Conservation (phyloP, 2,888 invertebrate genomes). For the Molorchus minor region DNA sequence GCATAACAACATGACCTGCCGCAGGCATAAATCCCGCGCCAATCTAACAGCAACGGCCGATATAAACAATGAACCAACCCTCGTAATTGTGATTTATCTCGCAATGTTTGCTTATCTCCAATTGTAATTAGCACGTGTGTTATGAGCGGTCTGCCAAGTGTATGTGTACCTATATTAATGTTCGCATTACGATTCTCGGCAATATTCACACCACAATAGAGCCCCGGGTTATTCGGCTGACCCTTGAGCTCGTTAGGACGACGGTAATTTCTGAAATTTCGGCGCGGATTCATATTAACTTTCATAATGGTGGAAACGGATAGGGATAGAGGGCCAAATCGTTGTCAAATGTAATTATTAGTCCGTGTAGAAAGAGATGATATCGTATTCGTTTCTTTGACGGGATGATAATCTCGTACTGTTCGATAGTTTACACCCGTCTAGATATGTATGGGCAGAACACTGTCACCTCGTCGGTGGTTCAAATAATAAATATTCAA, state of each 20-base stretch:
- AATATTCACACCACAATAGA: conserved; percentile 32
- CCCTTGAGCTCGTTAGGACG: conserved; percentile 21
- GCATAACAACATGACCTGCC: too few relatives aligned
- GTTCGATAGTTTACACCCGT: too few relatives aligned
- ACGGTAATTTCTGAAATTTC: conserved; percentile 29
- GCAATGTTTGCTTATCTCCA: conserved; percentile 50
- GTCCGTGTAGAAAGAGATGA: too few relatives aligned
- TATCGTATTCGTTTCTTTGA: too few relatives aligned
- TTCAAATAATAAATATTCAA: too few relatives aligned
- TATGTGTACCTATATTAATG: conserved; percentile 45
- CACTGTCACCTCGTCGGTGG: too few relatives aligned
- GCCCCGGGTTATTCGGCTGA: conserved; percentile 36
- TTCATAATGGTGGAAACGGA: conserved; percentile 13
- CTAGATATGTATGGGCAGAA: too few relatives aligned
- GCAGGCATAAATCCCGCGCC: too few relatives aligned
- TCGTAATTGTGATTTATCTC: conserved; percentile 51
- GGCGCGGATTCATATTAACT: conserved; percentile 9
- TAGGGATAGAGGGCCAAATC: too few relatives aligned
- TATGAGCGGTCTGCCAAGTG: conserved; percentile 47
- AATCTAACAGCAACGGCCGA: conserved; percentile 25
- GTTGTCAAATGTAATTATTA: too few relatives aligned
- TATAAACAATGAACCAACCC: conserved; percentile 25
- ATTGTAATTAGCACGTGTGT: conserved; percentile 52
- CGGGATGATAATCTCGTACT: too few relatives aligned
- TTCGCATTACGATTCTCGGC: conserved; percentile 38